These are phyloP conservation scores for Suricata suricatta DNA, from an alignment of 2,113 vertebrate species.

Conservation along the genomic window DNA sequence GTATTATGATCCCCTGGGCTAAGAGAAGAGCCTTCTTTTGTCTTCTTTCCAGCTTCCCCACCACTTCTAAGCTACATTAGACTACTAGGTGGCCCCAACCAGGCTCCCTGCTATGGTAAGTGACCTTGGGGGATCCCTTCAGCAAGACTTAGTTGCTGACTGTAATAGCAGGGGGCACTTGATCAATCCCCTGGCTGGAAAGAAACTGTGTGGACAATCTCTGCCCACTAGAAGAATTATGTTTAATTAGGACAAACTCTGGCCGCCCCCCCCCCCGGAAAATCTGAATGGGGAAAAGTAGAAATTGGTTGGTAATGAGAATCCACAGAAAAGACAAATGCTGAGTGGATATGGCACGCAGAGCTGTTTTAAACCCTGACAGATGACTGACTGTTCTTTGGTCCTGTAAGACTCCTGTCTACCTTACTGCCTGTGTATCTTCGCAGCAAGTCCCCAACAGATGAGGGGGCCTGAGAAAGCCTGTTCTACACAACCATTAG, in stretches of 20 bases:
- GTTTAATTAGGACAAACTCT: not conserved
- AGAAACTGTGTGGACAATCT: not conserved
- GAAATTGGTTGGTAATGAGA: not conserved
- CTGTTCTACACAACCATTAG: not conserved
- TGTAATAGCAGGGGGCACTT: not conserved
- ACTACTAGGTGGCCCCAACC: not conserved
- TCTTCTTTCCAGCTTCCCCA: not conserved
- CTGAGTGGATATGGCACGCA: fast-evolving
- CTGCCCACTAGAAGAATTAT: not conserved
- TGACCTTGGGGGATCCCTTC: not conserved
- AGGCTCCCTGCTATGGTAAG: not conserved
- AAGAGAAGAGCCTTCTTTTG: not conserved
- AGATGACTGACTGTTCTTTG: not conserved
- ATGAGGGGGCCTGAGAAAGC: not conserved
- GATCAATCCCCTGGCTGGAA: not conserved
- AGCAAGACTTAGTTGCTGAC: not conserved
- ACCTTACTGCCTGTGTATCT: not conserved
- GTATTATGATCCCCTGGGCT: not conserved
- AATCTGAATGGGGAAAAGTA: not conserved
- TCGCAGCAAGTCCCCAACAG: fast-evolving
- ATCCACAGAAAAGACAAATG: no score
- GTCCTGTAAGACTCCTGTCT: not conserved
- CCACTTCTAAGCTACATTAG: not conserved
- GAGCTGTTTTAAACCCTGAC: not conserved
- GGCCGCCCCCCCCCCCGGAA: no score